phyloP scores from a whole-genome alignment of 2,888 invertebrate genomes.

The Rhyacophila evoluta region DNA sequence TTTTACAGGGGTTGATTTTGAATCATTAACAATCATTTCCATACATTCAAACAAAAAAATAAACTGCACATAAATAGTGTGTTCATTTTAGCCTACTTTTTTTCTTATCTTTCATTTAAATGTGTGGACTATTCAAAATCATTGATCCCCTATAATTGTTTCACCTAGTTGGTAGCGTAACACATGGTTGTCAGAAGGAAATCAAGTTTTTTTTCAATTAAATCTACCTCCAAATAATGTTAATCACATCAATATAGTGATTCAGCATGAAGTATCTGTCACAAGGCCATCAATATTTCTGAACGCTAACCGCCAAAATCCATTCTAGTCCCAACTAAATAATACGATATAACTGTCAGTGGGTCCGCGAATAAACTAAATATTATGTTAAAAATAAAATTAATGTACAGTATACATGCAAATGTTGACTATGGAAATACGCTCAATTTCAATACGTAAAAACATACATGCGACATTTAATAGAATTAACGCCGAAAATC shows the following conservation, averaged over 20 bases:
- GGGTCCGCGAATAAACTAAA: neutral
- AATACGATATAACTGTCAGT: neutral
- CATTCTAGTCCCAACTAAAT: neutral
- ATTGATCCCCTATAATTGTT: too few relatives aligned
- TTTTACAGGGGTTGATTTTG: too few relatives aligned
- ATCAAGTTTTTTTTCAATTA: too few relatives aligned
- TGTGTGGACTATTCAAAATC: too few relatives aligned
- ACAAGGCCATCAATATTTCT: neutral
- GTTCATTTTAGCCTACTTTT: too few relatives aligned
- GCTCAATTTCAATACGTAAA: neutral
- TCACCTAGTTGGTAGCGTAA: too few relatives aligned
- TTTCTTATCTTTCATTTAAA: too few relatives aligned
- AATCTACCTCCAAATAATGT: neutral
- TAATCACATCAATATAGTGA: neutral
- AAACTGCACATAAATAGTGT: too few relatives aligned
- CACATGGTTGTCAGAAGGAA: too few relatives aligned
- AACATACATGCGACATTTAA: neutral
- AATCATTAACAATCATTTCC: too few relatives aligned
- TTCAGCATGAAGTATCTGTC: neutral
- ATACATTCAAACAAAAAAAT: too few relatives aligned
- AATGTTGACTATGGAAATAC: neutral
- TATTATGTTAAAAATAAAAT: neutral
- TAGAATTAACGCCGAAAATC: neutral
- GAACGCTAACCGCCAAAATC: neutral
- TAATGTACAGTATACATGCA: neutral